Evolutionary conservation across 2,888 invertebrate species (phyloP), one percentile per base, ranked within the genome.

Genomic region (Harpalus rubripes): DNA sequence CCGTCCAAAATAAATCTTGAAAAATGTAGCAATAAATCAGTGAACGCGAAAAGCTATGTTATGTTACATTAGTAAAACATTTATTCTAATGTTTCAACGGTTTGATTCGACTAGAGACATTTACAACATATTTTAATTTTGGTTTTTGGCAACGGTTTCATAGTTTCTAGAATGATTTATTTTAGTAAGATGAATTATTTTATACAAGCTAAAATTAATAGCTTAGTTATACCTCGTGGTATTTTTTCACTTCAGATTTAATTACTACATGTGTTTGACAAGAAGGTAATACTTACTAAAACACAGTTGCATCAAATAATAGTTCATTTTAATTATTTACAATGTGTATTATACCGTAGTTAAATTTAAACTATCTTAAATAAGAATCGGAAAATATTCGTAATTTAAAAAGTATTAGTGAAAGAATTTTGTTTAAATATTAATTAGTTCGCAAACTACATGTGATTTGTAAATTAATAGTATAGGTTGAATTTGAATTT

Each of bases 101-200:
- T 52, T 52, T 10, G 44, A 52, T 52, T 52, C 44, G 44, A 52
- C 44, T 4, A 52, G 12, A 52, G 68, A 68, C 68, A 68, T 68
- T 68, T 68, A 39, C 39, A 41, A 68, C 68, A 68, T 68, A 39
- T 41, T 68, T 65, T 68, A 39, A 68, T 22, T 32, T 39, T 39
- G 68, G 68, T 68, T 32, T 32, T 68, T 68, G 68, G 68, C 68
- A 68, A 68, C 8, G 8, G 18, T 63, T 68, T 32, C 68, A 41
- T n/a, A 18, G 63, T 22, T 22, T 22, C 63, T 22, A 12, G 12
- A 22, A 68, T 39, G 68, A 68, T 68, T 68, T 68, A 68, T 68
- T 68, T 68, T 68, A 0, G 68, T 39, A 41, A 10, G 39, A 32
- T 22, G 12, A 41, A 68, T 68, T 68, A 68, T 68, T 63, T 68